A percentile compares a stretch with the other conserved stretches of the same genome.
Conservation (phyloP, 2,113 vertebrate species). For the Eurystomus gularis region DNA sequence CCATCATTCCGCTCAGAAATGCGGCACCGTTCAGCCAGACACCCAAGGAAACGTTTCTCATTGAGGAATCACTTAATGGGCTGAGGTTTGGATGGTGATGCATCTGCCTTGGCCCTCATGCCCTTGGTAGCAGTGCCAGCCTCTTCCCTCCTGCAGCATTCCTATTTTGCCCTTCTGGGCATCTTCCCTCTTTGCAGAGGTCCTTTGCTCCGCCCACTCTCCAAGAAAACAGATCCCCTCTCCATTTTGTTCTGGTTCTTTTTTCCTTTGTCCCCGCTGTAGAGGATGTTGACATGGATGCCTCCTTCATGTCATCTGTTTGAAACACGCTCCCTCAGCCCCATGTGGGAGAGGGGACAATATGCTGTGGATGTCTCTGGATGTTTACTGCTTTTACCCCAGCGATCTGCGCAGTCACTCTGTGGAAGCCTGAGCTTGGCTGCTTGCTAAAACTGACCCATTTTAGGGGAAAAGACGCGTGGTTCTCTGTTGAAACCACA, state of each 20-base stretch:
- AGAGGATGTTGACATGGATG: slow-evolving; percentile 33
- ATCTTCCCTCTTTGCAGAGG: background rate
- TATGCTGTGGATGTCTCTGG: slow-evolving; percentile 30
- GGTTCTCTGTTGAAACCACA: background rate
- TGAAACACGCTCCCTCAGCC: slow-evolving; percentile 35
- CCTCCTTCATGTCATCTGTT: slow-evolving; percentile 46
- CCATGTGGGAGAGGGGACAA: background rate
- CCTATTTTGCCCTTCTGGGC: background rate
- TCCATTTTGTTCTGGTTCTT: slow-evolving; percentile 21
- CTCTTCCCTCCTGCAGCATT: background rate
- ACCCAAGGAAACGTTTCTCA: background rate
- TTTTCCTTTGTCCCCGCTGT: background rate
- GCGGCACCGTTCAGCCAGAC: background rate
- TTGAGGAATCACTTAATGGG: background rate
- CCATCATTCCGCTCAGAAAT: background rate
- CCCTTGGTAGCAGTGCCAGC: background rate
- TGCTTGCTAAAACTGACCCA: background rate
- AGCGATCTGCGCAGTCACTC: background rate
- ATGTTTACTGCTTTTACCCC: background rate
- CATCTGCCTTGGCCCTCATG: background rate
- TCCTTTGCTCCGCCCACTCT: background rate
- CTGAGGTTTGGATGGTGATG: accelerated
- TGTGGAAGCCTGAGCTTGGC: background rate
- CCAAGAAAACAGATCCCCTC: background rate
- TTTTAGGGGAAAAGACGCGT: background rate